Percentiles rank a stretch among this genome's conserved stretches.
These are phyloP conservation scores for Helarctos malayanus DNA, from an alignment of 2,797 vertebrate species.

Conservation along the genomic window DNA sequence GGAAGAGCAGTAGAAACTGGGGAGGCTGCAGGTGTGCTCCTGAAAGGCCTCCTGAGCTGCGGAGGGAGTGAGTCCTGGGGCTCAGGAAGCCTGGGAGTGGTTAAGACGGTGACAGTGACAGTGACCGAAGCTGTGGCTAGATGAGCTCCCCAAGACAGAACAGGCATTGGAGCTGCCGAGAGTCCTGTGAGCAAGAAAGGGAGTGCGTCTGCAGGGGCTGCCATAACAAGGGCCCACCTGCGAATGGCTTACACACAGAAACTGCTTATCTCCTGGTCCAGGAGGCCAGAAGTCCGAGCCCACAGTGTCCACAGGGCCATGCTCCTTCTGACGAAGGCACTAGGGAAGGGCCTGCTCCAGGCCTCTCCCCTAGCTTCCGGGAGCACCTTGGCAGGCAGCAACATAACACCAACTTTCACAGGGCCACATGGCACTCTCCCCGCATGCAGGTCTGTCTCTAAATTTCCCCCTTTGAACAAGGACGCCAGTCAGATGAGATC, in stretches of 20 bases:
- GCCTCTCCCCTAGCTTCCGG: background rate
- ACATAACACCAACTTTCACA: fast-evolving
- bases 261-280: background rate
- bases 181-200: fast-evolving
- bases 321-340: background rate
- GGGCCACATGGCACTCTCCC: fast-evolving
- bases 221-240: fast-evolving
- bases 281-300: background rate
- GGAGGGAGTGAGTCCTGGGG: background rate
- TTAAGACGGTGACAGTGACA: background rate
- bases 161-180: background rate
- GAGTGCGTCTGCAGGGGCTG: background rate
- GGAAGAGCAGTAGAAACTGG: background rate
- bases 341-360: background rate
- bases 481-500: background rate
- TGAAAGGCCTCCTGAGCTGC: background rate
- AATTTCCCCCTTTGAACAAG: background rate
- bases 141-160: background rate
- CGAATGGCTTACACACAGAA: background rate
- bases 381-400: background rate
- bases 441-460: background rate
- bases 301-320: fast-evolving
- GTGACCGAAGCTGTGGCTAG: fast-evolving
- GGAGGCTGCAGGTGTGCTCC: background rate
- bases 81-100: background rate